Evolutionary conservation across 2,797 vertebrate species (phyloP), one percentile per base, ranked within the genome.

Genomic region (Bradypodion ventrale): DNA sequence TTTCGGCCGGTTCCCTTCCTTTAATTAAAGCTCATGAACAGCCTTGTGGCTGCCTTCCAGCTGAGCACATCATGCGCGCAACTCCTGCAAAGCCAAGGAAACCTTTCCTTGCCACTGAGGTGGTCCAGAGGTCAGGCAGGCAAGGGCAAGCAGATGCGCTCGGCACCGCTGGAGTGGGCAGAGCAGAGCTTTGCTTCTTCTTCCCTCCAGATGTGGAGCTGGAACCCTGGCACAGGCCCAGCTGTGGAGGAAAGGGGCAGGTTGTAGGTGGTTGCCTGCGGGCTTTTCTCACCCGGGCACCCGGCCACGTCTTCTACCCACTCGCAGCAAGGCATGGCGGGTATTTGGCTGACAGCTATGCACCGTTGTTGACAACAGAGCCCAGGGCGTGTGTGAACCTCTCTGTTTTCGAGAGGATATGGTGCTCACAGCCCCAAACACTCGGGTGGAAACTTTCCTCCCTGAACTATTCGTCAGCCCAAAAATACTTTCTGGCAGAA

Each of bases 1-100:
- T 87, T 87, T 32, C 9, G 46, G 76, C 8, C 35, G 19, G 19
- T 37, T 75, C 29, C 19, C 23, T 12, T 40, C 27, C 25, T 49
- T 80, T 83, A 80, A 87, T 87, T 69, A 79, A 59, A 75, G 49
- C 42, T 16, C 42, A 59, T 2, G 60, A 3, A 21, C 52, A 4
- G 9, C 16, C 1, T 29, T 5, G 5, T 49, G 72, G 32, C 13
- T 52, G 21, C 19, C 29, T 37, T 9, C 70, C 66, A 0, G 2
- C 42, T 74, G 2, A 32, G 19, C 12, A 35, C 40, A 27, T 62
- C 60, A 21, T 15, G 59, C 66, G 23, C 59, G n/a, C 7, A n/a
- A 3, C 16, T 52, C 35, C 59, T 52, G 66, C 49, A 5, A 80
- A 52, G 52, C 62, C 42, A 42, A 56, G 35, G 56, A 77, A 73